phyloP scores from a whole-genome alignment of 2,888 invertebrate species.

The Cephalotes varians region DNA sequence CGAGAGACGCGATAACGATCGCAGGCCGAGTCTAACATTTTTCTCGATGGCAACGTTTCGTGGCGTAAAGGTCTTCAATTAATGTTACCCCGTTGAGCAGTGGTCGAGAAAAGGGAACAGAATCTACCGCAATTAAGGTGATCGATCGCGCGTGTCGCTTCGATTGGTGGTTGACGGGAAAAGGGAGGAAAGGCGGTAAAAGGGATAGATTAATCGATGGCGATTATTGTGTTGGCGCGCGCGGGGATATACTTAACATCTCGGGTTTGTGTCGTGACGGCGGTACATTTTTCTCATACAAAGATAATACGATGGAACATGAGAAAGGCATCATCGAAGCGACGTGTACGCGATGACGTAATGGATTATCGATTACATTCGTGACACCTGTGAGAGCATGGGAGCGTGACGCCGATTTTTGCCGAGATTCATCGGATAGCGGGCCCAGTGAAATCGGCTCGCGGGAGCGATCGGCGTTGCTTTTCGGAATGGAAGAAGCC shows the following conservation, averaged over 20 bases:
- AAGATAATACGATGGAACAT: not conserved
- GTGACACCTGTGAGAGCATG: constrained; percentile 15
- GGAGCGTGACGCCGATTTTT: constrained; percentile 43
- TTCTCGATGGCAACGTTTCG: constrained; percentile 18
- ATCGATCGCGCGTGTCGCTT: constrained; percentile 56
- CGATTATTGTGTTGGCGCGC: constrained; percentile 22
- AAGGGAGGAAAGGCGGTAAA: not conserved
- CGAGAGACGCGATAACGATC: constrained; percentile 48
- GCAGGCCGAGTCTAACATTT: constrained; percentile 23
- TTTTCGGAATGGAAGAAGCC: constrained; percentile 13
- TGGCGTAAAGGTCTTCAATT: constrained; percentile 46
- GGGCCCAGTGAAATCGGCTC: not conserved
- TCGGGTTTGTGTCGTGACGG: not conserved
- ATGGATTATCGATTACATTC: constrained; percentile 10
- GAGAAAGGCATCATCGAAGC: not conserved
- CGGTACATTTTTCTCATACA: not conserved
- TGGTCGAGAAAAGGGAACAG: constrained; percentile 48
- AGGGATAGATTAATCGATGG: constrained; percentile 32
- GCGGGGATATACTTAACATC: constrained; percentile 8
- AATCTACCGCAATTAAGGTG: constrained; percentile 59
- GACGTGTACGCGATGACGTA: constrained; percentile 14
- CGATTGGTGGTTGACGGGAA: not conserved
- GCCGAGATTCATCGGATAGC: constrained; percentile 61
- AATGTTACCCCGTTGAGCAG: constrained; percentile 46
- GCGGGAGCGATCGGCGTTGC: constrained; percentile 31